Conservation (phyloP, 2,888 invertebrate genomes). For the Drosophila merina region DNA sequence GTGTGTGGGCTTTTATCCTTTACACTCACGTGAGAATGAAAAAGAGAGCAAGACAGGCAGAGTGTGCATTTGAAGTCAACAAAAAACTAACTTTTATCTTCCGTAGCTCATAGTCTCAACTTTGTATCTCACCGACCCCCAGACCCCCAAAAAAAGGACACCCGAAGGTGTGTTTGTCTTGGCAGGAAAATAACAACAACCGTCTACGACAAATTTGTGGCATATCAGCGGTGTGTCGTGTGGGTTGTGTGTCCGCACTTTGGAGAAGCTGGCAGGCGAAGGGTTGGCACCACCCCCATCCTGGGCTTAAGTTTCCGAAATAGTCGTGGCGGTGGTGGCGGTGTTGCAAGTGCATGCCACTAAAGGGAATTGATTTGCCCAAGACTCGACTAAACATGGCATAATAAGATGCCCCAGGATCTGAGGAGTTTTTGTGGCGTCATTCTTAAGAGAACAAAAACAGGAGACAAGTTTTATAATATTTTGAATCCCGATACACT, state of each 20-base stretch:
- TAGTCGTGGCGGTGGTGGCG: slow-evolving; percentile 1
- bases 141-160: slow-evolving; percentile 57
- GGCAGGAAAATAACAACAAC: slow-evolving; percentile 58
- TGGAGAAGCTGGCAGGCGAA: background rate
- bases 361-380: slow-evolving; percentile 81
- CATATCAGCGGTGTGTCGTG: slow-evolving; percentile 76
- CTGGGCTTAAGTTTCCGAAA: slow-evolving; percentile 8
- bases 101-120: slow-evolving; percentile 21
- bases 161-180: slow-evolving; percentile 79
- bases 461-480: background rate
- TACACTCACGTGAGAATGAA: slow-evolving; percentile 55
- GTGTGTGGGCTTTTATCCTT: slow-evolving; percentile 14
- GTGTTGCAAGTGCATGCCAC: slow-evolving; percentile 59
- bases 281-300: background rate
- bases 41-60: slow-evolving; percentile 16
- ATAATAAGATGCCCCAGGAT: slow-evolving; percentile 7
- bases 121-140: slow-evolving; percentile 22
- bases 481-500: too few species aligned
- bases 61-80: slow-evolving; percentile 73
- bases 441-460: background rate
- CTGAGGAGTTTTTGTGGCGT: too few species aligned
- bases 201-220: slow-evolving; percentile 65
- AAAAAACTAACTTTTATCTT: slow-evolving; percentile 72
- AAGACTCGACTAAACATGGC: slow-evolving; percentile 34
- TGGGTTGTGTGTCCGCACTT: slow-evolving; percentile 28